Evolutionary conservation across 2,797 vertebrate genomes (phyloP), one percentile per base, ranked within the genome.

Genomic region (Nannoperca australis): DNA sequence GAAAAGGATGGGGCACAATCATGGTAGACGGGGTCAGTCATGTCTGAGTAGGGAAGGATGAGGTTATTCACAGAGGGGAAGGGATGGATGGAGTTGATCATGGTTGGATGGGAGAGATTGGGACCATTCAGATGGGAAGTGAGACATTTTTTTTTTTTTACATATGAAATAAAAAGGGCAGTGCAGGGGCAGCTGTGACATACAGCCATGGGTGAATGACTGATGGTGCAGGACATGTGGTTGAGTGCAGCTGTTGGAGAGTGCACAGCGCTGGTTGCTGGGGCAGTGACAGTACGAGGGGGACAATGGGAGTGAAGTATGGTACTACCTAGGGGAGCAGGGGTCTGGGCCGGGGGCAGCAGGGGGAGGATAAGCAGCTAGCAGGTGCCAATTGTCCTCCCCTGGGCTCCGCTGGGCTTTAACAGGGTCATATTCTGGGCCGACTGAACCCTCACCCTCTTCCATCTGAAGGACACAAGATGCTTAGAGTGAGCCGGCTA

Each of bases 391-490:
- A 97, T 95, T 96, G 97, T 98, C 97, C 97, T 98, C 97, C 97
- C 96, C 96, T 97, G 96, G 96, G 97, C 95, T 96, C 96, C 96
- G 94, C 96, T 96, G 96, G 93, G 84, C 91, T 97, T 97, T 97
- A 99, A 97, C 96, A 99, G 97, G 95, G 96, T 97, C 97, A 97
- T 95, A 95, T 98, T 97, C 97, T 99, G 97, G 96, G 97, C 96
- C 92, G 97, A 98, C 94, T 97, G 97, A 97, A 96, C 96, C 94
- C 96, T 97, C 95, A 96, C 97, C 96, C 96, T 97, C 96, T 97
- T 97, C 97, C 97, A 98, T 99, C 97, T 99, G 95, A 97, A 95
- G 97, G 93, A 97, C 91, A 99, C 95, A 98, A 94, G 89, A 93
- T 83, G 90, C 89, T 86, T 51, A 89, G 79, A 86, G 88, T 93